Percentiles rank a stretch among this genome's conserved stretches.
These are phyloP conservation scores for Chrysogorgia sp. DNA, from an alignment of 92 coral and sea anemone species.

Conservation along the genomic window DNA sequence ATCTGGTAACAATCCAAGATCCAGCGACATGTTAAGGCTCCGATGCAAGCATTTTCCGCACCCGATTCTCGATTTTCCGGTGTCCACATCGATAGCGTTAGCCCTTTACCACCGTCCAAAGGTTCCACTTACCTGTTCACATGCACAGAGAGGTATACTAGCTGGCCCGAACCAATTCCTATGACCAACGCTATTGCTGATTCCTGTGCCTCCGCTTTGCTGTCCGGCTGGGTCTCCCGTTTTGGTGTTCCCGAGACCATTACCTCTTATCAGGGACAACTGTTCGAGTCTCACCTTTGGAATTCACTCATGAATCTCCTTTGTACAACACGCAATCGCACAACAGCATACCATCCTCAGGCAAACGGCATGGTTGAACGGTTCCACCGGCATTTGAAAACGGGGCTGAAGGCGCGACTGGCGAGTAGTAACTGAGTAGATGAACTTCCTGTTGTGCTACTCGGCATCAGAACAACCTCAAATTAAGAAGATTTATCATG, in stretches of 20 bases:
- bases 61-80: neutral
- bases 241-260: too few relatives aligned
- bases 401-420: slow-evolving; percentile 45
- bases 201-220: slow-evolving; percentile 53
- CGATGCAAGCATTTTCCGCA: neutral
- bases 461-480: slow-evolving; percentile 49
- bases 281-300: neutral
- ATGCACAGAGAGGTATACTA: slow-evolving; percentile 48
- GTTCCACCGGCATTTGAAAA: slow-evolving; percentile 54
- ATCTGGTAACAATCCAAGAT: slow-evolving; percentile 1
- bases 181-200: slow-evolving; percentile 54
- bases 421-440: slow-evolving; percentile 18
- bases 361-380: slow-evolving; percentile 58
- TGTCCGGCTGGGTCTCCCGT: too few relatives aligned
- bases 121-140: slow-evolving; percentile 62
- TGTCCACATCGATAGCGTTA: slow-evolving; percentile 3
- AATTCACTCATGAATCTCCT: slow-evolving; percentile 55
- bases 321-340: slow-evolving; percentile 48
- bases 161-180: slow-evolving; percentile 58
- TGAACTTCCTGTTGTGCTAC: slow-evolving; percentile 53
- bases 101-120: too few relatives aligned
- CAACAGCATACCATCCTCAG: slow-evolving; percentile 62
- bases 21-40: neutral
- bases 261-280: slow-evolving; percentile 17
- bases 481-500: slow-evolving; percentile 55